Conservation (phyloP, 2,888 invertebrate genomes). For the Sphaerophoria rueppellii region DNA sequence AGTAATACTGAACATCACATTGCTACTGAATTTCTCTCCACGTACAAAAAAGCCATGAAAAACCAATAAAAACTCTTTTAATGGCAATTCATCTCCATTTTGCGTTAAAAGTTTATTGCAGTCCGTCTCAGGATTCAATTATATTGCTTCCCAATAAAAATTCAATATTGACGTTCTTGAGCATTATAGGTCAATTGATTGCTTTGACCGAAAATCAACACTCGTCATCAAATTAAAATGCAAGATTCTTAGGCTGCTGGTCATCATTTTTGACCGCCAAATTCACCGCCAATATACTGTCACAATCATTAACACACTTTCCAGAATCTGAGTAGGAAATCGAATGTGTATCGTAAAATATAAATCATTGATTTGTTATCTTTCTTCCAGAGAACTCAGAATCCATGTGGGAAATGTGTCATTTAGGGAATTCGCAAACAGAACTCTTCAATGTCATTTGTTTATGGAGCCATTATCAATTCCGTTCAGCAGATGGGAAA, state of each 20-base stretch:
- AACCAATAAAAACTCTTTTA: too few relatives aligned
- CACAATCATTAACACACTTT: constrained; percentile 64
- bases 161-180: constrained; percentile 35
- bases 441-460: constrained; percentile 34
- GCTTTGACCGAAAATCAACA: constrained; percentile 48
- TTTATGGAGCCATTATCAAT: constrained; percentile 47
- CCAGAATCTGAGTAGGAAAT: neutral
- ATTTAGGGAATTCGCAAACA: neutral
- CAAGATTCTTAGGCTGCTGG: constrained; percentile 1
- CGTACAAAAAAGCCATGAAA: too few relatives aligned
- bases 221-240: neutral
- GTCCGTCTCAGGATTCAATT: too few relatives aligned
- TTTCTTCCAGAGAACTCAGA: constrained; percentile 56
- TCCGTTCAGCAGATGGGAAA: constrained; percentile 48
- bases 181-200: constrained; percentile 45
- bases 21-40: too few relatives aligned
- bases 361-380: constrained; percentile 69
- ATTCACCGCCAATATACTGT: neutral
- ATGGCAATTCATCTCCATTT: too few relatives aligned
- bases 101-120: too few relatives aligned
- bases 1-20: too few relatives aligned
- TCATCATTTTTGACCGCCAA: constrained; percentile 32
- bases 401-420: too few relatives aligned
- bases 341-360: constrained; percentile 33
- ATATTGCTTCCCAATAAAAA: neutral